phyloP scores from a whole-genome alignment of 2,888 invertebrate species.

The Scaptomyza tumidula region DNA sequence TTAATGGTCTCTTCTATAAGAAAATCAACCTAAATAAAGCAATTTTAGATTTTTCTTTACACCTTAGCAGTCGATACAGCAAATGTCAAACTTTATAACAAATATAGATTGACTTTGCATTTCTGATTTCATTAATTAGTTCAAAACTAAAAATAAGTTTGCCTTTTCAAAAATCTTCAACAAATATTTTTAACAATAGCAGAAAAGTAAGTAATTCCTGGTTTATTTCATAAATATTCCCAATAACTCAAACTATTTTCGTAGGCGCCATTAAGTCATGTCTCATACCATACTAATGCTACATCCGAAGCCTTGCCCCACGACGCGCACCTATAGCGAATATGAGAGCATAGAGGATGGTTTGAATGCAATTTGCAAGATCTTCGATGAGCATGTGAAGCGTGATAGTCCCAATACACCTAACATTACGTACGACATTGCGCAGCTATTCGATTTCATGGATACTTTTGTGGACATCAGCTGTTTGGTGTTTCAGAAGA shows the following conservation, averaged over 20 bases:
- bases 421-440: conserved; percentile 98
- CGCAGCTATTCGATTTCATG: conserved; percentile 98
- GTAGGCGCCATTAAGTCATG: conserved; percentile 81
- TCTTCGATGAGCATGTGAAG: conserved; percentile 99
- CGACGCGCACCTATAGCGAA: conserved; percentile 98
- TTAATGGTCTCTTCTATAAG: too few species aligned
- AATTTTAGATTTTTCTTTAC: conserved; percentile 1
- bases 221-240: not conserved
- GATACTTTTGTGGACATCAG: conserved; percentile 97
- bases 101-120: not conserved
- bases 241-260: too few species aligned
- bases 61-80: not conserved
- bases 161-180: too few species aligned
- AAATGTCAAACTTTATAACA: not conserved
- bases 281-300: conserved; percentile 97
- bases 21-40: too few species aligned
- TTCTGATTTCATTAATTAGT: too few species aligned
- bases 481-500: conserved; percentile 97
- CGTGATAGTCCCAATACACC: conserved; percentile 96
- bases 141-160: too few species aligned
- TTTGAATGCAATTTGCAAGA: conserved; percentile 99
- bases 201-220: not conserved
- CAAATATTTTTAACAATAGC: too few species aligned
- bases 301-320: conserved; percentile 95
- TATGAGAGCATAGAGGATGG: conserved; percentile 98